A percentile compares a stretch with the other conserved stretches of the same genome.
Conservation (phyloP, 2,888 invertebrate species). For the Spisula solida region DNA sequence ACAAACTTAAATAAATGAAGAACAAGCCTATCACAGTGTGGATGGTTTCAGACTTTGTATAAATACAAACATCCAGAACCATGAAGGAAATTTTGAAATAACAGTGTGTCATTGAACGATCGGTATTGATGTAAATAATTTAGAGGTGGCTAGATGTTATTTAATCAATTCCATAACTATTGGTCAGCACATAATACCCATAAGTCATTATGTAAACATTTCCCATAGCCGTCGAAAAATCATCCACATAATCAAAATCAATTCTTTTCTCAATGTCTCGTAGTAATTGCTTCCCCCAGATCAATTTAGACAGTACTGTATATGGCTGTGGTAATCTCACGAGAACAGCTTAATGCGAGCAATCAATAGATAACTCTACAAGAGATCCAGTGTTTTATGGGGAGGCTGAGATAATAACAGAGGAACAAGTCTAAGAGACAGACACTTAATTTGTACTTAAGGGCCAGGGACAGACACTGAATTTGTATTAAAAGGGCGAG, state of each 20-base stretch:
- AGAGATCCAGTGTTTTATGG: neutral
- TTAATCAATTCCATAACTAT: too few relatives aligned
- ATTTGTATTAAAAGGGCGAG: too few relatives aligned
- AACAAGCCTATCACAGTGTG: too few relatives aligned
- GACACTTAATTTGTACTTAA: neutral
- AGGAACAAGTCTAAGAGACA: neutral
- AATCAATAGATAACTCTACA: constrained; percentile 3
- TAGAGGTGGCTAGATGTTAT: too few relatives aligned
- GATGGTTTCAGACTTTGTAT: too few relatives aligned
- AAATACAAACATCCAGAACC: too few relatives aligned
- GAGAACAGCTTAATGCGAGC: neutral
- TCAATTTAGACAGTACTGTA: neutral
- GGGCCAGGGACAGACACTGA: neutral
- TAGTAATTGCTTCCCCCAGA: neutral
- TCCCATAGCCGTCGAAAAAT: neutral
- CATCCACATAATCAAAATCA: constrained; percentile 11
- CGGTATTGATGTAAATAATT: too few relatives aligned
- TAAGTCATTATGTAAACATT: neutral
- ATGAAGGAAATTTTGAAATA: too few relatives aligned
- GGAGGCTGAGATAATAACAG: neutral
- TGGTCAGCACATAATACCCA: neutral
- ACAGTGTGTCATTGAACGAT: too few relatives aligned
- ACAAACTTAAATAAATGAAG: too few relatives aligned
- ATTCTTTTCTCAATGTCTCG: constrained; percentile 7
- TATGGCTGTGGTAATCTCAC: neutral